These are phyloP conservation scores for Vanacampus margaritifer DNA, from an alignment of 2,113 vertebrate species.

Conservation along the genomic window DNA sequence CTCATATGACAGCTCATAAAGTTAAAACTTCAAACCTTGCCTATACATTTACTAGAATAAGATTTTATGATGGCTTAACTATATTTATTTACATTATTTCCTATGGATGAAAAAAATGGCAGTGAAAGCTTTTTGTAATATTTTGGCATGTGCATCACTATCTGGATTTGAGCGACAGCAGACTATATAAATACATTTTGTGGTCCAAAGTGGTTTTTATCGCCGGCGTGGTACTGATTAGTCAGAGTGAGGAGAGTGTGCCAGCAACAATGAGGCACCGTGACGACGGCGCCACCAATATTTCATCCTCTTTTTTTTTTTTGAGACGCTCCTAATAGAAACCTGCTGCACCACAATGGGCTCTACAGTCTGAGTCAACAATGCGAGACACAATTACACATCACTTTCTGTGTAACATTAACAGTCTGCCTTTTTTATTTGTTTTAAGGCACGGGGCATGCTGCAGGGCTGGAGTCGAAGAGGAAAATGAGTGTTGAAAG, in stretches of 20 bases:
- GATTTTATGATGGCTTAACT: background rate
- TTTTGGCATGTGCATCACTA: background rate
- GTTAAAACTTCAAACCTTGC: background rate
- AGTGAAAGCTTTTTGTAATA: background rate
- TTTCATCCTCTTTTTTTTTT: slow-evolving; percentile 4
- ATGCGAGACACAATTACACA: slow-evolving; percentile 2
- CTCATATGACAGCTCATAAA: background rate
- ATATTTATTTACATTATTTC: background rate
- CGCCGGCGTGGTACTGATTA: slow-evolving; percentile 6
- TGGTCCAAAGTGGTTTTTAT: slow-evolving; percentile 10
- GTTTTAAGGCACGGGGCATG: slow-evolving; percentile 38
- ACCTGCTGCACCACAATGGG: slow-evolving; percentile 7
- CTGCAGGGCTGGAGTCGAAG: slow-evolving; percentile 23
- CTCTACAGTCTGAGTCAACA: slow-evolving; percentile 6
- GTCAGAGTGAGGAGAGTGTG: slow-evolving; percentile 1
- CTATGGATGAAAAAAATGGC: background rate
- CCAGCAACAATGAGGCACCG: slow-evolving; percentile 10
- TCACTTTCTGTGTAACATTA: background rate
- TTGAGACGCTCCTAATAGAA: slow-evolving; percentile 1
- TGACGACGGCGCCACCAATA: slow-evolving; percentile 9
- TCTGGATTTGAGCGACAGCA: background rate
- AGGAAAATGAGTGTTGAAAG: slow-evolving; percentile 21
- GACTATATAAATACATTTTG: slow-evolving; percentile 13
- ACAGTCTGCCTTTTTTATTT: slow-evolving; percentile 21
- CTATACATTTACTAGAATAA: background rate